Conservation (phyloP, 2,888 invertebrate genomes). For the Rhodophaea formosa region DNA sequence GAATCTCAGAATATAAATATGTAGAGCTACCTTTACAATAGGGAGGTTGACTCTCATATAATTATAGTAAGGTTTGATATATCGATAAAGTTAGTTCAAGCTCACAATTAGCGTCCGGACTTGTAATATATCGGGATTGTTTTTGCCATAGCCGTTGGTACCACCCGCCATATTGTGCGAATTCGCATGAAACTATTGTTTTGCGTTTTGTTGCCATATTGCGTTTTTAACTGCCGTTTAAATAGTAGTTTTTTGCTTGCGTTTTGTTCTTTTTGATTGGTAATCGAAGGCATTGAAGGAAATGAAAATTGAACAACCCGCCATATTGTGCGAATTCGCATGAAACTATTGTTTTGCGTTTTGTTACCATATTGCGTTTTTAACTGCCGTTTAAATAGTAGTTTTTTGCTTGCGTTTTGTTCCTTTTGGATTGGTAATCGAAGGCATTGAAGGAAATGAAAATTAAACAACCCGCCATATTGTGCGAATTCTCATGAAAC, state of each 20-base stretch:
- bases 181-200: constrained; percentile 9
- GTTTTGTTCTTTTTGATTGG: neutral
- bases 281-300: neutral
- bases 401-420: neutral
- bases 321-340: neutral
- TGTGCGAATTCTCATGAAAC: constrained; percentile 1
- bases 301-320: neutral
- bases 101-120: constrained; percentile 16
- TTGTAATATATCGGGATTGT: constrained; percentile 21
- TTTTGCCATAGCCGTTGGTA: constrained; percentile 16
- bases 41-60: neutral
- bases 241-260: neutral
- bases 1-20: neutral
- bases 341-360: constrained; percentile 7
- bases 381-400: too few species aligned
- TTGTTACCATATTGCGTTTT: neutral
- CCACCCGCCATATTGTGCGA: neutral
- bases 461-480: neutral
- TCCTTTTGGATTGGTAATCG: neutral
- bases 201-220: neutral
- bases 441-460: neutral
- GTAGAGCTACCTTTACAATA: neutral
- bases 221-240: too few species aligned
- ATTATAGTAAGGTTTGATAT: constrained; percentile 18
- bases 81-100: constrained; percentile 13